Percentiles rank a stretch among this genome's conserved stretches.
These are phyloP conservation scores for Anolis carolinensis DNA, from an alignment of 2,113 vertebrate species.

Conservation along the genomic window DNA sequence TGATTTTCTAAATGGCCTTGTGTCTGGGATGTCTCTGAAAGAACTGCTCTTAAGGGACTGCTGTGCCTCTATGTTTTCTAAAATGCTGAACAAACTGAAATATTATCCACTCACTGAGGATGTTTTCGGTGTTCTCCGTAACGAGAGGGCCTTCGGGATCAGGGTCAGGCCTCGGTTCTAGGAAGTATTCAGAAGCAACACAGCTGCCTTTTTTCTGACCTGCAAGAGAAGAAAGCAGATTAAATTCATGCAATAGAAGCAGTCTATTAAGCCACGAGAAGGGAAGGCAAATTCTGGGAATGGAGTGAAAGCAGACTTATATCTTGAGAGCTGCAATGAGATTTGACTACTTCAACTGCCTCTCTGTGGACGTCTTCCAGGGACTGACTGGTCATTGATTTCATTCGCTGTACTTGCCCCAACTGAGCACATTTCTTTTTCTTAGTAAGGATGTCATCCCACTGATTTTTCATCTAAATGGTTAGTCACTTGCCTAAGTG, in stretches of 20 bases:
- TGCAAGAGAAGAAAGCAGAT: constrained; percentile 43
- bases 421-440: background rate
- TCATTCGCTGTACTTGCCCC: background rate
- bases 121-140: constrained; percentile 93
- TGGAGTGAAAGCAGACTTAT: too few relatives aligned
- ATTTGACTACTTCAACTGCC: background rate
- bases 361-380: background rate
- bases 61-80: background rate
- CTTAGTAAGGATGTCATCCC: background rate
- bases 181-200: constrained; percentile 91
- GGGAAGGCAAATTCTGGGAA: background rate
- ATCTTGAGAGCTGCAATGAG: background rate
- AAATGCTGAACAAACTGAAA: background rate
- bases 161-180: constrained; percentile 67
- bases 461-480: background rate
- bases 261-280: background rate
- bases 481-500: background rate
- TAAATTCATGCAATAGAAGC: background rate
- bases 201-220: constrained; percentile 90
- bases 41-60: background rate
- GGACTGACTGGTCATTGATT: background rate
- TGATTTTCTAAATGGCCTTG: background rate
- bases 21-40: too few relatives aligned
- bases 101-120: constrained; percentile 85
- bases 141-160: constrained; percentile 88